phyloP scores from a whole-genome alignment of 2,113 vertebrate species.

The Dicerorhinus sumatrensis region DNA sequence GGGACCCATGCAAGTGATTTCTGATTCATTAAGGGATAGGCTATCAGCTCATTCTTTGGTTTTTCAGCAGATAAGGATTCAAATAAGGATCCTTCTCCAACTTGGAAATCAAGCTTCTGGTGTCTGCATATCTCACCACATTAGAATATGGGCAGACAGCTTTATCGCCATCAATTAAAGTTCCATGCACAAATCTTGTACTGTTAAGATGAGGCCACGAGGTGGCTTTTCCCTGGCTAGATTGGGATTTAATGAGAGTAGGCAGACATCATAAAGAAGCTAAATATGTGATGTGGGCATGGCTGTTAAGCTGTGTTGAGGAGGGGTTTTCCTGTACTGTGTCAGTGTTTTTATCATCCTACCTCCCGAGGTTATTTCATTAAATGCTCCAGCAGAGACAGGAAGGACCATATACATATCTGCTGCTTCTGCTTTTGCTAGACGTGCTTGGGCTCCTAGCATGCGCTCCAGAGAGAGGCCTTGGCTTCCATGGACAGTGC shows the following conservation, averaged over 20 bases:
- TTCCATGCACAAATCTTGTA: background rate
- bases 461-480: background rate
- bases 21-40: constrained; percentile 45
- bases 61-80: constrained; percentile 58
- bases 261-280: constrained; percentile 60
- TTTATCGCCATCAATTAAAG: constrained; percentile 71
- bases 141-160: background rate
- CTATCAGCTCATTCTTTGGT: background rate
- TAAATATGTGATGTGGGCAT: background rate
- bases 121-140: background rate
- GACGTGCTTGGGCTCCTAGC: background rate
- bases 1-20: constrained; percentile 38
- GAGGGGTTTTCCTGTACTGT: background rate
- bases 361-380: background rate
- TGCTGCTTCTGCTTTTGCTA: background rate
- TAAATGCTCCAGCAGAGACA: background rate
- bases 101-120: background rate
- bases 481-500: accelerated
- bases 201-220: constrained; percentile 65
- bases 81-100: constrained; percentile 45
- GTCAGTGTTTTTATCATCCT: background rate
- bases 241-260: constrained; percentile 72
- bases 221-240: constrained; percentile 65
- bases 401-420: background rate
- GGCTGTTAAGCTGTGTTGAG: constrained; percentile 3